Conservation (phyloP, 2,113 vertebrate species). For the Phaetusa simplex region DNA sequence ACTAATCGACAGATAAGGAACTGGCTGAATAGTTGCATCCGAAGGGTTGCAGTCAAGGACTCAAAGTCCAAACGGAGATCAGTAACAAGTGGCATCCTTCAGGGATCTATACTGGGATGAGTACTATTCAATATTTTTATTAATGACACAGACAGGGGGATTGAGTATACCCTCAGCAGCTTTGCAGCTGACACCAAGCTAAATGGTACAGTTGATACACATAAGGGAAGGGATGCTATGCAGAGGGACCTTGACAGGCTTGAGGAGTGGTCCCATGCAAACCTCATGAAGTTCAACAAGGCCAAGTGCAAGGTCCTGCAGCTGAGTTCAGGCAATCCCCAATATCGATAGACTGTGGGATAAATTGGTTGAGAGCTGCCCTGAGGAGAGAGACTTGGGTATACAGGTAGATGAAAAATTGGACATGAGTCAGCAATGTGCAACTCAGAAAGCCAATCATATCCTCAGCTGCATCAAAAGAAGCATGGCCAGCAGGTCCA, state of each 20-base stretch:
- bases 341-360: too few species aligned
- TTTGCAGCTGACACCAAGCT: not conserved
- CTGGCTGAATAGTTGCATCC: not conserved
- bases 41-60: not conserved
- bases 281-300: not conserved
- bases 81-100: not conserved
- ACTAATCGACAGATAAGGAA: not conserved
- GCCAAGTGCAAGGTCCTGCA: not conserved
- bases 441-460: not conserved
- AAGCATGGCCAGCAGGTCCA: not conserved
- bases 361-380: not conserved
- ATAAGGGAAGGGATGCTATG: not conserved
- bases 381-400: not conserved
- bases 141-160: not conserved
- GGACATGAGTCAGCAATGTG: not conserved
- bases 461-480: not conserved
- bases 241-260: not conserved
- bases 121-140: not conserved
- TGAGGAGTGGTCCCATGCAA: not conserved
- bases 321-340: not conserved
- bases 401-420: not conserved
- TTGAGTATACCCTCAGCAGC: not conserved
- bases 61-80: not conserved
- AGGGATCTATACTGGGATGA: rapidly evolving
- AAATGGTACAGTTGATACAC: not conserved